A percentile compares a stretch with the other conserved stretches of the same genome.
These are phyloP conservation scores for Cerastis rubricosa DNA, from an alignment of 2,888 invertebrate genomes.

Conservation along the genomic window DNA sequence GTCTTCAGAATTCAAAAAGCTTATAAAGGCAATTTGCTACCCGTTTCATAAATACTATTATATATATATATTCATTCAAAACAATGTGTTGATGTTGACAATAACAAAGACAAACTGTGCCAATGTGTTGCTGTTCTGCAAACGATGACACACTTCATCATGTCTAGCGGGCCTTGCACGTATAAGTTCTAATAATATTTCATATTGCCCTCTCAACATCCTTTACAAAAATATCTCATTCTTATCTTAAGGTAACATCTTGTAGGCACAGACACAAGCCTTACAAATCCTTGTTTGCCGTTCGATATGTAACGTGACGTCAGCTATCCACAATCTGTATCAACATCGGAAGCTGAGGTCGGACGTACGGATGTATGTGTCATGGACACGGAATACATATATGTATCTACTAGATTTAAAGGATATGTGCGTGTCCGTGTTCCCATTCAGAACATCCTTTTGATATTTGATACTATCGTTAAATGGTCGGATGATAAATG, in stretches of 20 bases:
- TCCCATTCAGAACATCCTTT: conserved; percentile 54
- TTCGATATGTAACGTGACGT: conserved; percentile 53
- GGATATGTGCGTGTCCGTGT: conserved; percentile 20
- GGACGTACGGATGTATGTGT: conserved; percentile 58
- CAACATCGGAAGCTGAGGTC: conserved; percentile 58
- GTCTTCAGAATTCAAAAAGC: background rate
- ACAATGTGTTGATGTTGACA: conserved; percentile 2
- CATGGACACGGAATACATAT: conserved; percentile 42
- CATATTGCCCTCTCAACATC: conserved; percentile 8
- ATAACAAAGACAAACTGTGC: background rate
- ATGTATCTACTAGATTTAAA: conserved; percentile 28
- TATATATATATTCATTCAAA: background rate
- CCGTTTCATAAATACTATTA: background rate
- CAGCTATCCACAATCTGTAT: conserved; percentile 55
- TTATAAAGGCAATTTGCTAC: background rate
- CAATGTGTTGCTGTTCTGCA: background rate
- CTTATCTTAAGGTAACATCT: conserved; percentile 39
- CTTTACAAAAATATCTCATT: conserved; percentile 31
- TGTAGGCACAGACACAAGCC: conserved; percentile 32
- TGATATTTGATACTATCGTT: conserved; percentile 39
- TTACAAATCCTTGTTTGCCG: conserved; percentile 54
- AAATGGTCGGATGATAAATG: conserved; percentile 50
- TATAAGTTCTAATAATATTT: conserved; percentile 34
- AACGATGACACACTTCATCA: background rate
- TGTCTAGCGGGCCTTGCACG: background rate